These are phyloP conservation scores for Oreocharis arfaki DNA, from an alignment of 2,113 vertebrate species.

Conservation along the genomic window DNA sequence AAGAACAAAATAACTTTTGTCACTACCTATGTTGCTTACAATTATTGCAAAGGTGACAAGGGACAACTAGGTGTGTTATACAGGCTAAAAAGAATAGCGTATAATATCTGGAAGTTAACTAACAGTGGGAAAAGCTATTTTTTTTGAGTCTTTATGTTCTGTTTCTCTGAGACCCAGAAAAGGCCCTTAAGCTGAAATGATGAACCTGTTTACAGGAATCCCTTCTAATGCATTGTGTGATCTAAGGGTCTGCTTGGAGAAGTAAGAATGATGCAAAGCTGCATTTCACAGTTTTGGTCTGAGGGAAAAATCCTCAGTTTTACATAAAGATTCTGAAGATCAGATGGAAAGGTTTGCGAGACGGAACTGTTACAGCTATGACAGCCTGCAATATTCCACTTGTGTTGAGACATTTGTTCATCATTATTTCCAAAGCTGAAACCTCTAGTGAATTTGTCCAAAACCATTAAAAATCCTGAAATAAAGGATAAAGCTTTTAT, in stretches of 20 bases:
- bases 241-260: not conserved
- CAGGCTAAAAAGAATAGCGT: not conserved
- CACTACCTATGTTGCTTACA: not conserved
- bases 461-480: not conserved
- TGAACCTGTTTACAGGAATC: not conserved
- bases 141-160: not conserved
- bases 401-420: not conserved
- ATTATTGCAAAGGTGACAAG: not conserved
- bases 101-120: not conserved
- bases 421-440: not conserved
- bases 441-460: not conserved
- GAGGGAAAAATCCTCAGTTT: not conserved
- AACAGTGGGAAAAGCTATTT: not conserved
- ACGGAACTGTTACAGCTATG: not conserved
- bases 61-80: not conserved
- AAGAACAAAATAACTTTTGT: not conserved
- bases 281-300: not conserved
- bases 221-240: not conserved
- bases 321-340: not conserved
- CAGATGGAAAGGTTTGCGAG: not conserved
- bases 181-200: not conserved
- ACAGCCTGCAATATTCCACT: not conserved
- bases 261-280: not conserved
- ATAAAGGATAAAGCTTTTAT: not conserved
- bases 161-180: not conserved